Evolutionary conservation across 2,113 vertebrate genomes (phyloP), one percentile per base, ranked within the genome.

Genomic region (Bagarius yarrelli): DNA sequence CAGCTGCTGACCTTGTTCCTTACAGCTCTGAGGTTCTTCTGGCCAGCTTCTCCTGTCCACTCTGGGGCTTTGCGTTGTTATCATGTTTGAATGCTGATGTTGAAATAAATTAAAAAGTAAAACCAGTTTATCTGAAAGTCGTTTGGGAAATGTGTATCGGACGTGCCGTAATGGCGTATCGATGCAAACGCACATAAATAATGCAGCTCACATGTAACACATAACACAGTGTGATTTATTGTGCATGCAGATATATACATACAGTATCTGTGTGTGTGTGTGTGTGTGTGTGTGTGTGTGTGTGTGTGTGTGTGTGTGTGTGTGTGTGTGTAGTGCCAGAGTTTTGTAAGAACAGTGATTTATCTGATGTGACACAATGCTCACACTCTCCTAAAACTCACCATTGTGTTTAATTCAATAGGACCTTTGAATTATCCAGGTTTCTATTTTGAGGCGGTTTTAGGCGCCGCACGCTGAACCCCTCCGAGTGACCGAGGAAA

Each of bases 361-460:
- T 71, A 75, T 76, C 73, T 75, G 50, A 78, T 40, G 5, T 30
- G 6, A 27, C 30, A 53, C 76, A 85, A 79, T 81, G 59, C 59
- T 55, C 16, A 27, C 36, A 40, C 73, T 85, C 52, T 47, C 63
- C 15, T 73, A 75, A n/a, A 4, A 44, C 56, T 83, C 56, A 50
- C 85, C 55, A 86, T 86, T 86, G 85, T 86, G 78, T 80, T 73
- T 63, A 77, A 83, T 84, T 86, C 77, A 86, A 84, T 83, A 56
- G 83, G 76, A 32, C 64, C 72, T 69, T 79, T 82, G 72, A 82
- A 75, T 69, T 23, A 52, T 34, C 80, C 72, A 23, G 27, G 69
- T 80, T 82, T 84, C 83, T 84, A 84, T 86, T 86, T 84, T 64
- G 27, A 73, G 52, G 40, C 67, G 66, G 21, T 71, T 44, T 69